Percentiles rank a stretch among this genome's conserved stretches.
Evolutionary conservation across 2,888 invertebrate genomes (phyloP).

Genomic region (Eupeodes latifasciatus): DNA sequence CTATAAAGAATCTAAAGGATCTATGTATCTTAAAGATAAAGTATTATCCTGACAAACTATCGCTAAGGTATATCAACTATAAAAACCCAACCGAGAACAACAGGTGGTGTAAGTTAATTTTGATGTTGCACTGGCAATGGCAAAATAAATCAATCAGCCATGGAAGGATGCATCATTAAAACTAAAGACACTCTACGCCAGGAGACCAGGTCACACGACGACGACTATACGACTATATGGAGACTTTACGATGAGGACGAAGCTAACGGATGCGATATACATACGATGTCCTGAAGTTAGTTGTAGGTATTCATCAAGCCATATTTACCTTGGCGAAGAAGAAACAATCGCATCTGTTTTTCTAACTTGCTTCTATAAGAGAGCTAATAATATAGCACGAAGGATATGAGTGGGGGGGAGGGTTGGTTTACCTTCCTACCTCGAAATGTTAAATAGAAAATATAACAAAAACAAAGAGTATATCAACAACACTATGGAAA

Average conservation of each 20-base stretch:
- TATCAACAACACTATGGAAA: neutral
- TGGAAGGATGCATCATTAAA: slow-evolving; percentile 37
- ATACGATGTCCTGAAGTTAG: slow-evolving; percentile 47
- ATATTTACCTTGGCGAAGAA: slow-evolving; percentile 55
- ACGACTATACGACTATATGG: too few species aligned
- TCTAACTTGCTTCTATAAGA: slow-evolving; percentile 3
- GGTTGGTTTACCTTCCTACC: neutral
- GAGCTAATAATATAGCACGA: neutral
- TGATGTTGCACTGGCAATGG: slow-evolving; percentile 24
- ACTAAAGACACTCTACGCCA: slow-evolving; percentile 18
- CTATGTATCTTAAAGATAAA: neutral
- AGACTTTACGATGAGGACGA: neutral
- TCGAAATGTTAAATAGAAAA: slow-evolving; percentile 32
- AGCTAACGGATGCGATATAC: neutral
- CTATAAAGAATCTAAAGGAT: neutral
- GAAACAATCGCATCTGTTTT: slow-evolving; percentile 43
- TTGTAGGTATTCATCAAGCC: slow-evolving; percentile 63
- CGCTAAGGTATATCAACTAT: slow-evolving; percentile 14
- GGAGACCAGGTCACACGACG: slow-evolving; percentile 21
- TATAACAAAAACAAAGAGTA: neutral
- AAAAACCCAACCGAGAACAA: slow-evolving; percentile 49
- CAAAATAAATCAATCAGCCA: slow-evolving; percentile 54
- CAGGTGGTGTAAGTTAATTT: slow-evolving; percentile 72
- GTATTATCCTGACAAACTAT: slow-evolving; percentile 29
- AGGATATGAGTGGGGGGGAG: neutral